These are phyloP conservation scores for Pseudococcus viburni DNA, from an alignment of 2,888 invertebrate species.

Conservation along the genomic window DNA sequence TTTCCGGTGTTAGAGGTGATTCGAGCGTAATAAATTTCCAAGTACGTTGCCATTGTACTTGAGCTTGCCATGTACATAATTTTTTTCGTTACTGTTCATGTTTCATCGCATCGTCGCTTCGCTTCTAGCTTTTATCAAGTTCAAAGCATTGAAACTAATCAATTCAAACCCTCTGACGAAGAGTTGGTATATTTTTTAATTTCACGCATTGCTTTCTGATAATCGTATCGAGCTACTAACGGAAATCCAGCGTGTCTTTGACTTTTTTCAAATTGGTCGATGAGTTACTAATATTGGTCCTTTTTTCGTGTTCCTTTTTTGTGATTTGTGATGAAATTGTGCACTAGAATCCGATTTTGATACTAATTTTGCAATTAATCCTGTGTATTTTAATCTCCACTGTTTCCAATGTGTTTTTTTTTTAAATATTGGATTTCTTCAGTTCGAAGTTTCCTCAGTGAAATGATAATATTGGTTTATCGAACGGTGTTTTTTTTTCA, in stretches of 20 bases:
- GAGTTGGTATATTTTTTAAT: background rate
- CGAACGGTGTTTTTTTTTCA: background rate
- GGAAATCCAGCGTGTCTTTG: background rate
- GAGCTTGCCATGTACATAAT: slow-evolving; percentile 23
- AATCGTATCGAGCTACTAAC: background rate
- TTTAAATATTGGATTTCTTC: no score
- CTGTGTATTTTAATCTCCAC: no score
- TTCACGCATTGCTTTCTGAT: background rate
- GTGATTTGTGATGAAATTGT: no score
- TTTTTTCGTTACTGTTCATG: background rate
- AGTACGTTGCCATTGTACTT: slow-evolving; percentile 57
- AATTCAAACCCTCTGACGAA: background rate
- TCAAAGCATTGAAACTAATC: background rate
- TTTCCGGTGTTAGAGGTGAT: slow-evolving; percentile 75
- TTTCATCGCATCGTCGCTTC: slow-evolving; percentile 72
- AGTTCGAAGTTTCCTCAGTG: no score
- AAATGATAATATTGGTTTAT: no score
- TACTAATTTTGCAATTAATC: no score
- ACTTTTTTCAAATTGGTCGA: background rate
- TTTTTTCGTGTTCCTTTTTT: no score
- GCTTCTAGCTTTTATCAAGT: slow-evolving; percentile 71
- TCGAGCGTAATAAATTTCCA: slow-evolving; percentile 71
- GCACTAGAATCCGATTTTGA: no score
- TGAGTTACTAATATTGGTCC: background rate
- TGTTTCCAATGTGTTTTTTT: no score